These are phyloP conservation scores for Bergia puertoricense DNA, from an alignment of 92 coral and sea anemone species.

Conservation along the genomic window DNA sequence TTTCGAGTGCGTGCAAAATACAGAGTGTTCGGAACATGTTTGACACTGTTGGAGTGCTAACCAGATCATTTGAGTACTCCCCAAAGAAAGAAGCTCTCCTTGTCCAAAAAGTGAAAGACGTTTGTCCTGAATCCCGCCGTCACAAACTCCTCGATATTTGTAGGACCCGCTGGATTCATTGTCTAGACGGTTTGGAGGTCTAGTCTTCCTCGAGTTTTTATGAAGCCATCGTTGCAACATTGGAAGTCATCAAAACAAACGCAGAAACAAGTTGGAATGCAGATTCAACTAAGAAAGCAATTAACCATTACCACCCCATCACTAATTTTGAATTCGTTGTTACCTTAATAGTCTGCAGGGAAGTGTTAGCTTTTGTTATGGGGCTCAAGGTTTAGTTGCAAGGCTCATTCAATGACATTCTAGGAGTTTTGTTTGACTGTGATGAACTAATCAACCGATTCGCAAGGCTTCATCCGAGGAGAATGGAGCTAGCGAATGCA, in stretches of 20 bases:
- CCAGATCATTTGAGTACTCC: constrained; percentile 58
- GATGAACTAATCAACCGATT: too few relatives aligned
- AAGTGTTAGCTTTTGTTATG: neutral
- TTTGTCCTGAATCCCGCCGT: constrained; percentile 23
- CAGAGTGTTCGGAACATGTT: constrained; percentile 58
- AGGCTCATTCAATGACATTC: constrained; percentile 26
- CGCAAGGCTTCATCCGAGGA: too few relatives aligned
- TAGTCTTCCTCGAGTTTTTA: constrained; percentile 56
- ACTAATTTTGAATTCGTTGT: constrained; percentile 40
- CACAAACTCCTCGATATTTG: constrained; percentile 61
- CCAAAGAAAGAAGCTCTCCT: constrained; percentile 64
- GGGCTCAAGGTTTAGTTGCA: constrained; percentile 51
- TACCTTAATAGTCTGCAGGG: constrained; percentile 29
- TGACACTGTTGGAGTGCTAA: constrained; percentile 61
- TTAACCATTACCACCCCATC: constrained; percentile 50
- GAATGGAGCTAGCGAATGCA: too few relatives aligned
- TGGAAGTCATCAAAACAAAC: constrained; percentile 32
- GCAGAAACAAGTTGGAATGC: too few relatives aligned
- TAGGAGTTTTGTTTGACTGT: neutral
- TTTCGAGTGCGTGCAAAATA: constrained; percentile 57
- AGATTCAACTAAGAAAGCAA: constrained; percentile 41
- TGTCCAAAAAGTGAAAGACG: constrained; percentile 48
- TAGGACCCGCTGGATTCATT: constrained; percentile 60
- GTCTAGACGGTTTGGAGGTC: constrained; percentile 55
- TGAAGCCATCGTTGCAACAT: constrained; percentile 47